Base-by-base conservation (phyloP, 2,888 invertebrate genomes). In the Subacronicta megacephala region DNA sequence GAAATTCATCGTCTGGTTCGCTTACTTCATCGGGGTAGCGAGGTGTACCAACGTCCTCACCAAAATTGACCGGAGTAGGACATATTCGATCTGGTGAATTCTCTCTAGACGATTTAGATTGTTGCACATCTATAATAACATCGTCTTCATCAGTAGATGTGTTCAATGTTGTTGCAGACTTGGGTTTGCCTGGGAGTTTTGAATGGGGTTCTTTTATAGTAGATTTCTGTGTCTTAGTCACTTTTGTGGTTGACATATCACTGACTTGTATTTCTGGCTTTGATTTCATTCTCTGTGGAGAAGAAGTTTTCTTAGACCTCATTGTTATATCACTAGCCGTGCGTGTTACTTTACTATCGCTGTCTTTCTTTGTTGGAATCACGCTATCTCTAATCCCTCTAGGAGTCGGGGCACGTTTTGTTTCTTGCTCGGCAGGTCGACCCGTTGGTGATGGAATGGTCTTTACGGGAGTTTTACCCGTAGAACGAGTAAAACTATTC, bases 41-140 rank as follows among this genome's bases (percentile, higher is more conserved):
- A 3, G 96, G 96, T 50, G 94, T 95, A 43, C 95, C 95, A 1
- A 95, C 94, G 59, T 95, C 95, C 43, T 95, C 95, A 44, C 92
- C 90, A 7, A 95, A 94, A 35, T 95, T 94, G 4, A 96, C 94
- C 0, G 96, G 96, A 9, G 95, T 95, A 0, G 96, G 96, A 74
- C 96, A 96, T 52, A 96, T 95, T 60, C 96, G 95, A 79, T 97
- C 96, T 0, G 97, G 97, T 4, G 97, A 96, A 45, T 96, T 96
- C 84, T 97, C 97, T 15, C 97, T 90, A 0, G 97, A 97, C 44
- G 97, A 97, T 85, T 96, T 96, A 0, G 97, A 96, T 81, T 96
- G 95, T 81, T 96, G 95, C 42, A 96, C 95, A 81, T 96, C 96
- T 55, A 96, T 95, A 26, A 96, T 94, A n/a, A 96, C 87, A 72